Conservation (phyloP, 2,797 vertebrate genomes). For the Coranthus polyacanthus region DNA sequence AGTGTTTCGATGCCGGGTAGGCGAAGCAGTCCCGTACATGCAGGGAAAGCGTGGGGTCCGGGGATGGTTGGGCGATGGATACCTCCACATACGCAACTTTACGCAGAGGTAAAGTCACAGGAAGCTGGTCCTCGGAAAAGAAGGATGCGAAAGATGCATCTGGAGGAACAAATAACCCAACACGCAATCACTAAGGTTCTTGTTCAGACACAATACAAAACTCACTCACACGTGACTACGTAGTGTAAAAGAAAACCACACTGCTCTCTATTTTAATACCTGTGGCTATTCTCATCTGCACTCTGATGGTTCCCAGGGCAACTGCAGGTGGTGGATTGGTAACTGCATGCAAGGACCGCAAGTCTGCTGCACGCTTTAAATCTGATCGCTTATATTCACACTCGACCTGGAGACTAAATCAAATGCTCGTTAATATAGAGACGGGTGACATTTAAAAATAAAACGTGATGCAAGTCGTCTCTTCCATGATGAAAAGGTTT, state of each 20-base stretch:
- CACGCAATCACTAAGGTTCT: background rate
- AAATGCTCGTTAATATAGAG: background rate
- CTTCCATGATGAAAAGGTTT: too few relatives aligned
- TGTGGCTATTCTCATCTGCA: slow-evolving; percentile 82
- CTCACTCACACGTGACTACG: too few relatives aligned
- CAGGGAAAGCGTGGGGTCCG: slow-evolving; percentile 71
- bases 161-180: slow-evolving; percentile 20
- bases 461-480: too few relatives aligned
- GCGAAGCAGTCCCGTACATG: slow-evolving; percentile 80
- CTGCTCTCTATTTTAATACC: slow-evolving; percentile 42
- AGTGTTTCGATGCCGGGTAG: slow-evolving; percentile 76
- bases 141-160: slow-evolving; percentile 79
- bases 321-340: slow-evolving; percentile 74
- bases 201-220: background rate
- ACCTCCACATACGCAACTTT: slow-evolving; percentile 74
- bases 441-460: slow-evolving; percentile 3
- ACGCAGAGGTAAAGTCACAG: slow-evolving; percentile 64
- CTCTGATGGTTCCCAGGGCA: slow-evolving; percentile 66
- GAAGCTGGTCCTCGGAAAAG: slow-evolving; percentile 70
- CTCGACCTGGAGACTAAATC: slow-evolving; percentile 74
- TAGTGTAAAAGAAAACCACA: background rate
- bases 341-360: slow-evolving; percentile 36
- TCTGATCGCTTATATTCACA: slow-evolving; percentile 67
- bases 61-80: slow-evolving; percentile 67
- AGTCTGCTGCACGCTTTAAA: slow-evolving; percentile 41